These are phyloP conservation scores for Micronisus gabar DNA, from an alignment of 2,113 vertebrate genomes.

Conservation along the genomic window DNA sequence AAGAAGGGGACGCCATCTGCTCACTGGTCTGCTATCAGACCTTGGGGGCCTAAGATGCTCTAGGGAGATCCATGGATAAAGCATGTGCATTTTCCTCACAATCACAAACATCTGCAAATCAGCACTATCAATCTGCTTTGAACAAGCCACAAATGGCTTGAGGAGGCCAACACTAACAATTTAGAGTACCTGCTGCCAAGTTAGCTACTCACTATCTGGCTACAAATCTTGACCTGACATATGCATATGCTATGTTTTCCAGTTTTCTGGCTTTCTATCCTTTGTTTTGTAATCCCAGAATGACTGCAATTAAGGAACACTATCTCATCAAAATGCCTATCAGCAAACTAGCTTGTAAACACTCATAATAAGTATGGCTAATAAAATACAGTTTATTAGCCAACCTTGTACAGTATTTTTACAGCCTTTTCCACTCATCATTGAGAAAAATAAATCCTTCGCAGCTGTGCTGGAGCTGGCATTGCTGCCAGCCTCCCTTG, in stretches of 20 bases:
- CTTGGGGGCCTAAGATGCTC: not conserved
- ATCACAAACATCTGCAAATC: conserved; percentile 4
- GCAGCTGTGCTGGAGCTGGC: not conserved
- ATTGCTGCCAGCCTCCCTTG: not conserved
- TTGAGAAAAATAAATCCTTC: conserved; percentile 51
- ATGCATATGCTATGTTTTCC: conserved; percentile 26
- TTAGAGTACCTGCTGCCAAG: conserved; percentile 53
- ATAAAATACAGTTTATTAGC: conserved; percentile 48
- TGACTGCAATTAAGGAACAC: conserved; percentile 10
- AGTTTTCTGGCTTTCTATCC: conserved; percentile 14
- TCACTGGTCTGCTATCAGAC: not conserved
- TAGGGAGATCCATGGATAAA: not conserved
- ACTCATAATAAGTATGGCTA: conserved; percentile 6
- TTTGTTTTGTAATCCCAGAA: conserved; percentile 32
- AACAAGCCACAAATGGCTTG: conserved; percentile 50
- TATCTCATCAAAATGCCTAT: conserved; percentile 32
- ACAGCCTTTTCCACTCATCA: conserved; percentile 7
- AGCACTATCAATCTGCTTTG: conserved; percentile 46
- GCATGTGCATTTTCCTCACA: not conserved
- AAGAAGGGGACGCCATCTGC: fast-evolving
- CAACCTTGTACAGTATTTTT: conserved; percentile 30
- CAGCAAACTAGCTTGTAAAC: conserved; percentile 33
- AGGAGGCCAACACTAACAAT: conserved; percentile 23
- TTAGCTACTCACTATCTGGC: conserved; percentile 31
- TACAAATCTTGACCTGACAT: conserved; percentile 65